Conservation (phyloP, 1,140 invertebrate genomes). For the Helicoverpa armigera region DNA sequence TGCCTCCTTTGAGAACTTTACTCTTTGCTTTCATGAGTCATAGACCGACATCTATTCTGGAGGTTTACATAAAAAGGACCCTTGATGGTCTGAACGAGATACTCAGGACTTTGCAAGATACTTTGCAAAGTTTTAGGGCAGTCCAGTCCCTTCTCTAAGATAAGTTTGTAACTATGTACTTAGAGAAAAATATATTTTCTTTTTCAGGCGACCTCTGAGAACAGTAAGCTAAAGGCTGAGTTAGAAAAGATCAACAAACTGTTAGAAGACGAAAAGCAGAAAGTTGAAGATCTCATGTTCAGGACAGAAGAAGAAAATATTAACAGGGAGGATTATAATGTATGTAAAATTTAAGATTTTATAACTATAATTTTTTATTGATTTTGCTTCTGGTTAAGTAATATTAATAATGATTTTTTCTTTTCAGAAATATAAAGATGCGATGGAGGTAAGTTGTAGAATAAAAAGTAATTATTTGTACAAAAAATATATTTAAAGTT, state of each 20-base stretch:
- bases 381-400: not conserved
- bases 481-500: not conserved
- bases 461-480: not conserved
- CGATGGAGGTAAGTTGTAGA: slow-evolving; percentile 89
- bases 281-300: slow-evolving; percentile 97
- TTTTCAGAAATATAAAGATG: slow-evolving; percentile 85
- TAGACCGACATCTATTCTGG: slow-evolving; percentile 1
- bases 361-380: not conserved
- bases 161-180: too few relatives aligned
- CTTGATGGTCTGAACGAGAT: not conserved
- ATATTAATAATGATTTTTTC: slow-evolving; percentile 56
- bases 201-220: slow-evolving; percentile 75
- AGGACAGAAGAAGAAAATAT: slow-evolving; percentile 95
- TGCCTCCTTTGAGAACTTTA: slow-evolving; percentile 9
- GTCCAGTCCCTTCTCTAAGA: too few relatives aligned
- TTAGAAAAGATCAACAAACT: slow-evolving; percentile 89
- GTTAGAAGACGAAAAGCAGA: slow-evolving; percentile 94
- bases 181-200: not conserved
- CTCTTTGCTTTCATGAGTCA: slow-evolving; percentile 8
- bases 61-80: not conserved
- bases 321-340: slow-evolving; percentile 85
- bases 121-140: not conserved
- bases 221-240: slow-evolving; percentile 89
- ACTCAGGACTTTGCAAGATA: not conserved
- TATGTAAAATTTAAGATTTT: slow-evolving; percentile 61